These are phyloP conservation scores for Ptychodera flava DNA, from an alignment of 35 echinoderm and acorn worm genomes.

Conservation along the genomic window DNA sequence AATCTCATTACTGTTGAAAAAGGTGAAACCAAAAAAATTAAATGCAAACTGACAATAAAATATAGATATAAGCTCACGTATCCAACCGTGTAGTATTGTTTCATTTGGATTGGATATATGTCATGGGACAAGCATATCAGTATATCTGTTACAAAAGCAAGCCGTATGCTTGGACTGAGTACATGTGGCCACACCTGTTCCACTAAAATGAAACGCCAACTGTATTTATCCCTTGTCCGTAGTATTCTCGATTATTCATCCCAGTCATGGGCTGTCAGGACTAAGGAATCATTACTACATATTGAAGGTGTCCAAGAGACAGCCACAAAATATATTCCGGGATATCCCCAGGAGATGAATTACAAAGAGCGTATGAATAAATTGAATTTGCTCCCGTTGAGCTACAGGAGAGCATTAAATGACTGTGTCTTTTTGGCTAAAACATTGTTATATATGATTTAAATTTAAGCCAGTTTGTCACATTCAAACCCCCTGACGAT, in stretches of 20 bases:
- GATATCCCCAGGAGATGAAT: neutral
- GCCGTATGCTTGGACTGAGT: neutral
- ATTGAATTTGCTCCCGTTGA: neutral
- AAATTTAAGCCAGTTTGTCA: neutral
- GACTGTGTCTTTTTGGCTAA: neutral
- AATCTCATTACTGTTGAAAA: too few species aligned
- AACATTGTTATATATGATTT: neutral
- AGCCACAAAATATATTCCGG: neutral
- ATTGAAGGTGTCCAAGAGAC: neutral
- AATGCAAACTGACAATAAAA: too few species aligned
- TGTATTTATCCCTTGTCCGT: neutral
- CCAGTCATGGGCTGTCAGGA: neutral
- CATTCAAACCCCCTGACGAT: neutral
- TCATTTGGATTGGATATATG: too few species aligned
- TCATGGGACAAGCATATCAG: neutral
- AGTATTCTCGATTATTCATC: conserved; percentile 1
- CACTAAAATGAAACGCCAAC: neutral
- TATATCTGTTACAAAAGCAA: neutral
- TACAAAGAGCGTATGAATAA: neutral
- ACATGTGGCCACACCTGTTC: neutral
- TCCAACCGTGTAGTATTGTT: too few species aligned
- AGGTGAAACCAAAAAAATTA: too few species aligned
- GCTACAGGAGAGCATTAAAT: neutral
- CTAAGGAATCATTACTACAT: neutral
- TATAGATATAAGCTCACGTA: too few species aligned